Evolutionary conservation across 2,113 vertebrate species (phyloP), one percentile per base, ranked within the genome.

Genomic region (Vidua macroura): DNA sequence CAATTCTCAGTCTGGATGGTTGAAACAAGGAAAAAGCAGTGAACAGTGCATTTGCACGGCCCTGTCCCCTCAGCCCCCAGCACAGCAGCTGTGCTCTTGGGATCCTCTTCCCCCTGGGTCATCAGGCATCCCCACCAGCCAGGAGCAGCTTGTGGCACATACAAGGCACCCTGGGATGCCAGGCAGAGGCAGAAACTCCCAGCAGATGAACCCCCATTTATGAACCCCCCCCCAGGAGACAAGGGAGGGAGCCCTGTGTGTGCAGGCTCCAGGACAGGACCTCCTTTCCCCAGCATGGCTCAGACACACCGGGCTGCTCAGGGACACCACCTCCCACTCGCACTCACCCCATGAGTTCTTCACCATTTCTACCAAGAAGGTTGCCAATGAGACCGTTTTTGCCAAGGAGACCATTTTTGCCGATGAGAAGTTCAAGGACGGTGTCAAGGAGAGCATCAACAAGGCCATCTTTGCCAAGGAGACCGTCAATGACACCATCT

Each of bases 261-360:
- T 77, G 43, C 49, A 84, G 52, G 49, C 6, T 37, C 41, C 37
- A 33, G n/a, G 39, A 5, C 44, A 81, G 33, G 27, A 1, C 15
- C 30, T 46, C 15, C 66, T 83, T n/a, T 53, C 44, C 56, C 20
- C 37, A 52, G 15, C 1, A 1, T 5, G 11, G 27, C 35, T 24
- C 90, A 81, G 60, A 22, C 15, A 18, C 43, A 17, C 3, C 0
- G 0, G 16, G 14, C 37, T 52, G 16, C 23, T 30, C 25, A 13
- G 46, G 53, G 39, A 37, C 52, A 55, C 13, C 15, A 0, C 13
- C 37, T 55, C 75, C 75, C 72, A 13, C 35, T 43, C 11, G 7
- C 39, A 98, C 97, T 98, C 33, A 98, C 98, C 96, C 95, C 1
- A 52, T 0, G 31, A 51, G 14, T 7, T 82, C 88, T 74, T 82